phyloP scores from a whole-genome alignment of 2,797 vertebrate species.

The Varecia variegata region DNA sequence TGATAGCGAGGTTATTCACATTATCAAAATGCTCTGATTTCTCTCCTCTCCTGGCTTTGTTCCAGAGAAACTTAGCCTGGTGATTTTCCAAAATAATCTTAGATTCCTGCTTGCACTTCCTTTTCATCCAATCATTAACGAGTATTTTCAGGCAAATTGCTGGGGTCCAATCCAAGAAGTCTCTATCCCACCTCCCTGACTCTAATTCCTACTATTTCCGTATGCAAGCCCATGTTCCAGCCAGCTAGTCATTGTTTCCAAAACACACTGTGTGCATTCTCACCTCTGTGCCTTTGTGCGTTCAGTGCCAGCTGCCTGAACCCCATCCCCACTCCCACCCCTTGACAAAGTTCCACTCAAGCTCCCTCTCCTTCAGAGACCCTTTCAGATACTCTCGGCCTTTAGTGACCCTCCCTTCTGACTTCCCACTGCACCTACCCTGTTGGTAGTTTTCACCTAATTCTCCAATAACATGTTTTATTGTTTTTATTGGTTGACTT shows the following conservation, averaged over 20 bases:
- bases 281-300: background rate
- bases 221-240: slow-evolving; percentile 19
- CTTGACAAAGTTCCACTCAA: background rate
- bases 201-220: background rate
- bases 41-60: background rate
- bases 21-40: slow-evolving; percentile 52
- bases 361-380: background rate
- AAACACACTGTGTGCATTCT: background rate
- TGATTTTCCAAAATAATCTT: slow-evolving; percentile 69
- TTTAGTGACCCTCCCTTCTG: rapidly evolving
- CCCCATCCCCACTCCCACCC: background rate
- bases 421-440: background rate
- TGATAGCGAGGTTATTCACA: background rate
- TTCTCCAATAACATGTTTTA: background rate
- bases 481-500: background rate
- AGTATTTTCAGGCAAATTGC: background rate
- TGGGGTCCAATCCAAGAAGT: background rate
- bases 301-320: background rate
- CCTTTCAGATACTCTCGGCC: background rate
- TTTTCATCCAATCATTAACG: slow-evolving; percentile 58
- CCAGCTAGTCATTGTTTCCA: slow-evolving; percentile 61
- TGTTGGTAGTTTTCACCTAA: background rate
- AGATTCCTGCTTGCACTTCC: background rate
- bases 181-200: background rate
- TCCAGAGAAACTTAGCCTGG: slow-evolving; percentile 30